These are phyloP conservation scores for Drosophila neocordata DNA, from an alignment of 1,140 invertebrate species.

Conservation along the genomic window DNA sequence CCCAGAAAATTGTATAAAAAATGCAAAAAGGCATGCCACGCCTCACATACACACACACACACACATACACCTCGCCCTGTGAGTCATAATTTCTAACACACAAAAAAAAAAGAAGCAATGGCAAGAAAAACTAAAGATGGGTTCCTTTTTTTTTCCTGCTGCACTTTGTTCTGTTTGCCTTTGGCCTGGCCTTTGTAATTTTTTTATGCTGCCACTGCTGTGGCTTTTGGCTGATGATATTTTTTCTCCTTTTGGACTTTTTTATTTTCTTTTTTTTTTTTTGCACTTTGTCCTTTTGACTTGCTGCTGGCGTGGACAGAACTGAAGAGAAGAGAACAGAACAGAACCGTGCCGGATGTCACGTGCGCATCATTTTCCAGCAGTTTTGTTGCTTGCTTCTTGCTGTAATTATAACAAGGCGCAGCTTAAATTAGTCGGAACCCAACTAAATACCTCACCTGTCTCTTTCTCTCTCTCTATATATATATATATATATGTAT, in stretches of 20 bases:
- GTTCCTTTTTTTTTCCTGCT: slow-evolving; percentile 23
- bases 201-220: slow-evolving; percentile 34
- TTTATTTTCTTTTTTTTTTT: slow-evolving; percentile 10
- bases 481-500: no score
- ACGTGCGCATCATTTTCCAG: slow-evolving; percentile 76
- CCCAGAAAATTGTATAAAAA: slow-evolving; percentile 65
- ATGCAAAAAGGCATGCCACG: slow-evolving; percentile 39
- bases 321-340: background rate
- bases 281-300: slow-evolving; percentile 50
- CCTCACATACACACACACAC: slow-evolving; percentile 19
- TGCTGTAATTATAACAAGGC: slow-evolving; percentile 70
- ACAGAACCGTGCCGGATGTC: slow-evolving; percentile 53
- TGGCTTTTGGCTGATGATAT: slow-evolving; percentile 38
- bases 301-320: slow-evolving; percentile 23
- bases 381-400: slow-evolving; percentile 56
- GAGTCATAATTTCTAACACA: slow-evolving; percentile 62
- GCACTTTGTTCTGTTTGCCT: slow-evolving; percentile 59
- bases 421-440: slow-evolving; percentile 73
- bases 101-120: background rate
- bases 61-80: background rate
- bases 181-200: slow-evolving; percentile 52
- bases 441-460: slow-evolving; percentile 40
- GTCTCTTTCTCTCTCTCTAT: slow-evolving; percentile 25
- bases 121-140: slow-evolving; percentile 5
- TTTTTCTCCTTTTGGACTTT: slow-evolving; percentile 29